Evolutionary conservation across 92 coral and sea anemone species (phyloP).

Genomic region (Epizoanthus stellaris): DNA sequence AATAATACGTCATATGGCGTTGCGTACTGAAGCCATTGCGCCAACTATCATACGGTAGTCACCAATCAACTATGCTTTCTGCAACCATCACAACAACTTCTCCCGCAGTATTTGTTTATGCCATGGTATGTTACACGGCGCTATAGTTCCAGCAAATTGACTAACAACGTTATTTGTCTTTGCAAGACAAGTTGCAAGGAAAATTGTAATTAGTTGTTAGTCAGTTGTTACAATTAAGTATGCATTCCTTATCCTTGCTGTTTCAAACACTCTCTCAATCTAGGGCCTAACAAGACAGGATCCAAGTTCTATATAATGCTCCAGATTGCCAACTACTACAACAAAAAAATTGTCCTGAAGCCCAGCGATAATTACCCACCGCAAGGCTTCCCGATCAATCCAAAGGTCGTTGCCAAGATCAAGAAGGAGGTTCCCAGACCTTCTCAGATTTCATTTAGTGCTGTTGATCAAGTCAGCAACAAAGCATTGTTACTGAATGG

Average conservation of each 20-base stretch:
- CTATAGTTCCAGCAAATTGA: too few relatives aligned
- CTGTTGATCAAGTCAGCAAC: slow-evolving; percentile 41
- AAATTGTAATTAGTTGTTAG: too few relatives aligned
- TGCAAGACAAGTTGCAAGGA: too few relatives aligned
- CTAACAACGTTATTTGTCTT: too few relatives aligned
- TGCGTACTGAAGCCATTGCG: too few relatives aligned
- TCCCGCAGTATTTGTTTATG: too few relatives aligned
- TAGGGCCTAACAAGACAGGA: slow-evolving; percentile 47
- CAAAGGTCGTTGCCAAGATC: slow-evolving; percentile 69
- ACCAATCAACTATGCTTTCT: too few relatives aligned
- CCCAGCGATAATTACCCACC: slow-evolving; percentile 74
- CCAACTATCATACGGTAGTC: too few relatives aligned
- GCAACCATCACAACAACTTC: too few relatives aligned
- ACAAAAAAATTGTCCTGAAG: slow-evolving; percentile 47
- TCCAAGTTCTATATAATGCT: slow-evolving; percentile 79
- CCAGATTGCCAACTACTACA: slow-evolving; percentile 71
- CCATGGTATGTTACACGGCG: too few relatives aligned
- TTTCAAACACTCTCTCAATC: not conserved
- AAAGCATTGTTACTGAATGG: slow-evolving; percentile 64
- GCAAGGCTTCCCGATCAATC: slow-evolving; percentile 65
- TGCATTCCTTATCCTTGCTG: not conserved
- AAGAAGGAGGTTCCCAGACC: slow-evolving; percentile 79
- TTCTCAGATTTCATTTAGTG: slow-evolving; percentile 65
- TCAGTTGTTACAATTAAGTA: too few relatives aligned
- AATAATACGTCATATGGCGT: too few relatives aligned